Base-by-base conservation (phyloP, 2,113 vertebrate genomes). In the Rana temporaria region DNA sequence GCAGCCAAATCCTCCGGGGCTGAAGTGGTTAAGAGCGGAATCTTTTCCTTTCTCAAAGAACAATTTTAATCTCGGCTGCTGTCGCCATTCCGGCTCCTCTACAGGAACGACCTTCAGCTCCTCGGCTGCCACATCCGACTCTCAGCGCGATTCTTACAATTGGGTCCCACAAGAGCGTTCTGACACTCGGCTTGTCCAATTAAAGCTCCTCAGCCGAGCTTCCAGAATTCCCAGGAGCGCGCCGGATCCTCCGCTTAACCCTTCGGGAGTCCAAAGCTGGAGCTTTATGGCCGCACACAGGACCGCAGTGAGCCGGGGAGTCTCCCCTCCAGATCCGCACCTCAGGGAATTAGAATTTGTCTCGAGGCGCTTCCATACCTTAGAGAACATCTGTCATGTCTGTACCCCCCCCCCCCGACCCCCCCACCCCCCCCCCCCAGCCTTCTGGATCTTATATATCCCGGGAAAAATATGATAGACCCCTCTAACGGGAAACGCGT, bases 151-250 rank as follows among this genome's bases (percentile, higher is more conserved):
- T 66, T 56, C 63, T 32, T 53, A 67, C 76, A 20, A 57, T 78
- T 78, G 76, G 67, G 55, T 78, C 22, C 76, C 24, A 56, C 60
- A 32, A 32, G 52, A 78, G 63, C 76, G 67, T 48, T 64, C 67
- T 78, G 76, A 67, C 76, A 67, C 76, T 55, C 20, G 22, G 66
- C 76, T 67, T 78, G 76, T 78, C 62, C 76, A 78, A 78, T 78
- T 78, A 78, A 67, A 57, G 64, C 32, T 55, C 56, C 76, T 56
- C 63, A 34, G 76, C 22, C 56, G 76, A 67, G 63, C 42, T 66
- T 67, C 34, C 34, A 65, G 17, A 67, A 78, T 65, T 67, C 42
- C 32, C 62, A 56, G 62, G 57, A 17, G 34, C 56, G 63, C 48
- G 63, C 22, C 30, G 32, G 24, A 42, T 76, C 19, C 59, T 52